A percentile compares a stretch with the other conserved stretches of the same genome.
phyloP scores from a whole-genome alignment of 2,797 vertebrate species.

The Ispidina lecontei region DNA sequence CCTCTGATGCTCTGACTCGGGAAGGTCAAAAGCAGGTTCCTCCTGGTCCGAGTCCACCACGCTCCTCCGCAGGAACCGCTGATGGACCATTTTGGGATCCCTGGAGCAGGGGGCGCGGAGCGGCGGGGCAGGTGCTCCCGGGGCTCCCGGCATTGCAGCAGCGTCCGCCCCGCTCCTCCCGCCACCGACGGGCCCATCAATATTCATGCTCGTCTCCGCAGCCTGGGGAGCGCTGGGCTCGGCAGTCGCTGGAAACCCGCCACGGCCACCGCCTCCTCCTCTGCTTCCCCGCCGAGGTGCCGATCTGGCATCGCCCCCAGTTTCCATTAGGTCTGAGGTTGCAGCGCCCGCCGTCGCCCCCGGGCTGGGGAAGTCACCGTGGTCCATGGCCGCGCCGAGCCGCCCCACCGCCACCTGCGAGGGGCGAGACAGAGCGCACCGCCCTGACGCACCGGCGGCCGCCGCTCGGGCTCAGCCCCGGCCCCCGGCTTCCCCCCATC shows the following conservation, averaged over 20 bases:
- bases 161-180: conserved; percentile 72
- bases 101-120: conserved; percentile 76
- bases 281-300: conserved; percentile 55
- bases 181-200: conserved; percentile 70
- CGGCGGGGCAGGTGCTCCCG: conserved; percentile 31
- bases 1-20: conserved; percentile 82
- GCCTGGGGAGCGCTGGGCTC: neutral
- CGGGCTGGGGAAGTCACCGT: conserved; percentile 75
- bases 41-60: conserved; percentile 93
- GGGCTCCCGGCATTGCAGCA: conserved; percentile 68
- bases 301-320: conserved; percentile 69
- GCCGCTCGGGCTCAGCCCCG: neutral
- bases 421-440: conserved; percentile 58
- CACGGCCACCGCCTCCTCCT: neutral
- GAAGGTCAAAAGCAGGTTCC: conserved; percentile 84
- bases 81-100: conserved; percentile 81
- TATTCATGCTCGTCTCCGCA: conserved; percentile 50
- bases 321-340: conserved; percentile 79
- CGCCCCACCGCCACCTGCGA: conserved; percentile 77
- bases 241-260: neutral
- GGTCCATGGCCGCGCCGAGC: conserved; percentile 74
- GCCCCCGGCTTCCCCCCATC: neutral
- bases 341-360: conserved; percentile 57
- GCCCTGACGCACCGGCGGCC: neutral
- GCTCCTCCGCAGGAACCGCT: conserved; percentile 91